phyloP scores from a whole-genome alignment of 2,888 invertebrate species.

The Rotaria macrura region DNA sequence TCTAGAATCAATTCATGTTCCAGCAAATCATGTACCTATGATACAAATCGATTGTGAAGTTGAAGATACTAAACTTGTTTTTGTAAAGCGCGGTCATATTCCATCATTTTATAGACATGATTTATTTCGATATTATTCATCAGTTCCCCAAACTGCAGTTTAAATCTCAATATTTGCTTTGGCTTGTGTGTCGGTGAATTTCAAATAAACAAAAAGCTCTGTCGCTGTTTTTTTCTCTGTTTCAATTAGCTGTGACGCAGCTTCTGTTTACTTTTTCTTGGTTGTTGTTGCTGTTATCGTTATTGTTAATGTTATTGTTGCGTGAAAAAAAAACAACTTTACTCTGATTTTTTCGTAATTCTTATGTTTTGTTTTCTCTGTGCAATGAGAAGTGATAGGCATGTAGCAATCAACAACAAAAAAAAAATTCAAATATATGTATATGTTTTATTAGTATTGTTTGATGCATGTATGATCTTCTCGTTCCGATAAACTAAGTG shows the following conservation, averaged over 20 bases:
- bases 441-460: not conserved
- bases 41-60: slow-evolving; percentile 34
- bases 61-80: slow-evolving; percentile 25
- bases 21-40: slow-evolving; percentile 14
- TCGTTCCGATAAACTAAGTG: not conserved
- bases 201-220: not conserved
- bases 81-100: slow-evolving; percentile 25
- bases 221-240: not conserved
- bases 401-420: not conserved
- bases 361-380: not conserved
- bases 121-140: slow-evolving; percentile 12
- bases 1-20: not conserved
- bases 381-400: not conserved
- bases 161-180: not conserved
- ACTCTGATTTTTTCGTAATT: not conserved
- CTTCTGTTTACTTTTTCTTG: not conserved
- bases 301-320: not conserved
- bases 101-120: slow-evolving; percentile 17
- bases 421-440: too few relatives aligned
- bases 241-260: not conserved
- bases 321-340: not conserved
- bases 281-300: not conserved
- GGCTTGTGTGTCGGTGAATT: not conserved
- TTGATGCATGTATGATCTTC: not conserved
- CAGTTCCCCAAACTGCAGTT: not conserved